phyloP scores from a whole-genome alignment of 2,888 invertebrate genomes.

The Lithophane leautieri region DNA sequence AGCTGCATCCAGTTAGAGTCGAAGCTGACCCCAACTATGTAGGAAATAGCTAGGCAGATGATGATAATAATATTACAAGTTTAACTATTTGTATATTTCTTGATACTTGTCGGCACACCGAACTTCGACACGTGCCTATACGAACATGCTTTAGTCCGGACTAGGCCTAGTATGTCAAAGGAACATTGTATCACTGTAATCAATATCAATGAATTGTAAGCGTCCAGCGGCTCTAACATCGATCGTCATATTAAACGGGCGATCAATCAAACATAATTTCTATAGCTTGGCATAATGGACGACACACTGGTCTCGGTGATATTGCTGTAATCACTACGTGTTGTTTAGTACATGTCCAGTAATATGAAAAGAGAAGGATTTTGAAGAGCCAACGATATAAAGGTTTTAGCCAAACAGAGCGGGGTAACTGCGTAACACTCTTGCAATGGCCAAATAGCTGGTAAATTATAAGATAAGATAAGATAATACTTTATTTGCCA shows the following conservation, averaged over 20 bases:
- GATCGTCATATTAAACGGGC: slow-evolving; percentile 41
- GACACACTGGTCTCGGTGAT: slow-evolving; percentile 1
- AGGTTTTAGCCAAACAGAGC: background rate
- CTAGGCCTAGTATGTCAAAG: slow-evolving; percentile 1
- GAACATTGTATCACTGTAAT: slow-evolving; percentile 27
- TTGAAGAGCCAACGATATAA: background rate
- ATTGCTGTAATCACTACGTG: slow-evolving; percentile 1
- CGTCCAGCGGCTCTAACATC: slow-evolving; percentile 20
- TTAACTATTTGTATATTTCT: too few relatives aligned
- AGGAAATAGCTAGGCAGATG: too few relatives aligned
- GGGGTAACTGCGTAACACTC: background rate
- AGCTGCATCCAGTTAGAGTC: too few relatives aligned
- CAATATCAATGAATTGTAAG: slow-evolving; percentile 45
- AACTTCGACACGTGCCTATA: too few relatives aligned
- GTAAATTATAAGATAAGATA: too few relatives aligned
- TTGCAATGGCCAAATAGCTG: background rate
- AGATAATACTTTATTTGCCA: too few relatives aligned
- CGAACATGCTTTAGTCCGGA: too few relatives aligned
- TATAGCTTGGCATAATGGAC: slow-evolving; percentile 21
- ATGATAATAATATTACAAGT: too few relatives aligned
- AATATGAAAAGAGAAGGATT: background rate
- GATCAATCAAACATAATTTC: slow-evolving; percentile 47
- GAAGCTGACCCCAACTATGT: too few relatives aligned
- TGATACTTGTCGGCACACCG: too few relatives aligned
- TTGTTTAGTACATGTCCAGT: background rate